Conservation (phyloP, 2,797 vertebrate genomes). For the Smutsia gigantea region DNA sequence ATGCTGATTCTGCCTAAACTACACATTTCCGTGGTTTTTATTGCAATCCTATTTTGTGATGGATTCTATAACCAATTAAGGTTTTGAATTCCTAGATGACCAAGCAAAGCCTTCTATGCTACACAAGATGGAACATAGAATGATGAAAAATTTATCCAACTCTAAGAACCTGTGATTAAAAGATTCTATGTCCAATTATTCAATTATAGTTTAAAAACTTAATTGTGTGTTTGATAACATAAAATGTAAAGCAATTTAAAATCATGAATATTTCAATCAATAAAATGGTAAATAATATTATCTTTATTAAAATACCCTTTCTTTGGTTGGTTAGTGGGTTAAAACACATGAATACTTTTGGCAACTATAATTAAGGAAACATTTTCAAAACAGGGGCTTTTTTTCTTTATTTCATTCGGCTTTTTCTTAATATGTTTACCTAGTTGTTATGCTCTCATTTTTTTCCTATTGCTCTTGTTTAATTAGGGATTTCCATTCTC, state of each 20-base stretch:
- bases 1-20: background rate
- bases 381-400: background rate
- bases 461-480: background rate
- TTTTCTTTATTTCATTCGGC: background rate
- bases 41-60: background rate
- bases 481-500: background rate
- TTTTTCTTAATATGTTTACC: background rate
- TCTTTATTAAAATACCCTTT: background rate
- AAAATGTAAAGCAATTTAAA: background rate
- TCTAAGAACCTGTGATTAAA: background rate
- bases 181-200: background rate
- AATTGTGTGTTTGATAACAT: background rate
- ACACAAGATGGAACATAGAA: background rate
- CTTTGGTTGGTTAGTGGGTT: background rate
- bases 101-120: background rate
- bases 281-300: conserved; percentile 5
- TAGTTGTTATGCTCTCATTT: background rate
- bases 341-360: background rate
- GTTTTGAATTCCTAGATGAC: background rate
- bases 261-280: conserved; percentile 15
- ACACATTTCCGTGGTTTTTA: background rate
- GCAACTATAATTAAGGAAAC: background rate
- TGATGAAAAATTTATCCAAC: background rate
- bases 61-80: background rate
- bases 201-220: background rate